Evolutionary conservation across 2,113 vertebrate species (phyloP), one percentile per base, ranked within the genome.

Genomic region (Danionella cerebrum): DNA sequence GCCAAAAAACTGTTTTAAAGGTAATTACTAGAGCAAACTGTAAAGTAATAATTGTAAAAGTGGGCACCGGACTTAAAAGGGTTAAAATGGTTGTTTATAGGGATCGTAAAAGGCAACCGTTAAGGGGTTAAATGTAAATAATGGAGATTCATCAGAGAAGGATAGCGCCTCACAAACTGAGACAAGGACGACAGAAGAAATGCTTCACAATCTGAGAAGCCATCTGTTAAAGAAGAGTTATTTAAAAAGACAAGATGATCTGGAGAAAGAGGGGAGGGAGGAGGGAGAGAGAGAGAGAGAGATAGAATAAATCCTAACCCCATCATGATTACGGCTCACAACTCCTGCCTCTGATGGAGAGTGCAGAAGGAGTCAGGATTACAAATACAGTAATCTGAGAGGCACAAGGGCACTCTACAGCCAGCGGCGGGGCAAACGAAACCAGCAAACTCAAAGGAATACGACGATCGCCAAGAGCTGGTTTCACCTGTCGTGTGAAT

Each of bases 301-400:
- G 5, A 22, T 24, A 48, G 69, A 63, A 79, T 78, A 80, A 79
- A 79, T 80, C 76, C 79, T 78, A 81, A 86, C 84, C 80, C 85
- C 86, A 86, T 82, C 79, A 84, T 86, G 82, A 88, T 88, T 83
- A 82, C 79, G 76, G 83, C 85, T 84, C 87, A 87, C 82, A 87
- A 87, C 79, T 84, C 78, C 80, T 76, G 84, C 73, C 81, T 80
- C 80, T 86, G 83, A 86, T 81, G 84, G 50, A 65, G 70, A 80
- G 81, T 68, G 83, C 60, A 77, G 76, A 73, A 84, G 73, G 75
- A 84, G 63, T 74, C 76, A 24, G 81, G 86, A 87, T 87, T 85
- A 87, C 76, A 80, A 80, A 67, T 31, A 51, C 52, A 44, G 47
- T 64, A 71, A 75, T 70, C 67, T 60, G 18, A 16, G 18, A 42